These are phyloP conservation scores for Leucozona laternaria DNA, from an alignment of 2,888 invertebrate species.

Conservation along the genomic window DNA sequence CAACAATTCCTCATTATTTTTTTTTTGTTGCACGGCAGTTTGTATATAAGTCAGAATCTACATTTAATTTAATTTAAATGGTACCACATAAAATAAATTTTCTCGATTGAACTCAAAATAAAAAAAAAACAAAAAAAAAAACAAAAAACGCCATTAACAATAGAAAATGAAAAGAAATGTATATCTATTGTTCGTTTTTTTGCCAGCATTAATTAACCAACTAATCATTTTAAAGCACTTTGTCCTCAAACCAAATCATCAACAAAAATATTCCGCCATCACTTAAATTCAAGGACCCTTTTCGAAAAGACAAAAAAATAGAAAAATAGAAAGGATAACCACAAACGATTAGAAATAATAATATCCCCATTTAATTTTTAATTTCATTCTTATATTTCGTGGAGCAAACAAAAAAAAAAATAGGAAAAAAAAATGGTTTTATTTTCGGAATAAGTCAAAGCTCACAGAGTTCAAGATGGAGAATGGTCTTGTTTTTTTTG, in stretches of 20 bases:
- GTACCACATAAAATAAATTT: neutral
- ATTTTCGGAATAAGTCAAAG: neutral
- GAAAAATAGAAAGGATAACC: neutral
- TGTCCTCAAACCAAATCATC: neutral
- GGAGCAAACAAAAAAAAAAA: neutral
- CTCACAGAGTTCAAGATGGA: neutral
- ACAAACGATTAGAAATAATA: neutral
- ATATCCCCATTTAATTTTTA: constrained; percentile 28
- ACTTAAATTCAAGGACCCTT: constrained; percentile 12
- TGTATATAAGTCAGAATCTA: neutral
- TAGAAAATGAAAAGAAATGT: neutral
- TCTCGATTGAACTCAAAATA: neutral
- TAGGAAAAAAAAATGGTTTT: neutral
- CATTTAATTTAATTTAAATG: neutral
- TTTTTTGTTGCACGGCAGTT: neutral
- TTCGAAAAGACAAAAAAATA: neutral
- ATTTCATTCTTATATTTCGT: constrained; percentile 14
- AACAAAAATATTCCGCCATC: neutral
- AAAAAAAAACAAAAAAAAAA: too few relatives aligned
- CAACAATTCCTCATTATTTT: neutral
- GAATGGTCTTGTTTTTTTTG: neutral
- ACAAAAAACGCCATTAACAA: neutral
- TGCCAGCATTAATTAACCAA: constrained; percentile 16
- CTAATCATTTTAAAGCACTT: constrained; percentile 17
- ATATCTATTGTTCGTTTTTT: neutral